phyloP scores from a whole-genome alignment of 2,797 vertebrate species.

The Pampus argenteus region DNA sequence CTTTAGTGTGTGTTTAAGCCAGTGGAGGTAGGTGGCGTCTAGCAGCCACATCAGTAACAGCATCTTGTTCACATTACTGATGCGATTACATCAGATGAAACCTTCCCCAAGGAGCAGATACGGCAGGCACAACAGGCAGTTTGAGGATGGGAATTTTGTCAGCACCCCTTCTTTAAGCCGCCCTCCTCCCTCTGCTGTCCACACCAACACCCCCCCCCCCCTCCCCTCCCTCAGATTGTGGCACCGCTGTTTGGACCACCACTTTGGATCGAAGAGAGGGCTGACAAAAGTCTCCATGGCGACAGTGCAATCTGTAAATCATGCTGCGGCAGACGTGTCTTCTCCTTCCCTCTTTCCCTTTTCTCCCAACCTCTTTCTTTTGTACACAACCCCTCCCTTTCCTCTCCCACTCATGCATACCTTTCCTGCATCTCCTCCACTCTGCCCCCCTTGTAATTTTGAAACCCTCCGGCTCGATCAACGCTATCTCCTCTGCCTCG shows the following conservation, averaged over 20 bases:
- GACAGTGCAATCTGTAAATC: conserved; percentile 85
- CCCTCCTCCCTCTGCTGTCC: background rate
- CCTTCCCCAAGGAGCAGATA: conserved; percentile 77
- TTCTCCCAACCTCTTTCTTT: conserved; percentile 47
- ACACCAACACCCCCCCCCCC: background rate
- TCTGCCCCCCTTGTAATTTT: conserved; percentile 27
- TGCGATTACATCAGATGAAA: conserved; percentile 74
- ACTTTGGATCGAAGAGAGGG: conserved; percentile 79
- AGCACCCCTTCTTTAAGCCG: conserved; percentile 58
- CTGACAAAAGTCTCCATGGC: conserved; percentile 88
- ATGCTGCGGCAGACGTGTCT: conserved; percentile 84
- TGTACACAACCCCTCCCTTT: conserved; percentile 59
- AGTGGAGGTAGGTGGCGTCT: conserved; percentile 45
- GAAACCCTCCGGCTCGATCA: conserved; percentile 34
- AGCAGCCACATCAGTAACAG: conserved; percentile 63
- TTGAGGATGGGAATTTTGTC: conserved; percentile 80
- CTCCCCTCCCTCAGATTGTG: conserved; percentile 45
- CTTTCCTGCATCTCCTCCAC: conserved; percentile 39
- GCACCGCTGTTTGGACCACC: conserved; percentile 71
- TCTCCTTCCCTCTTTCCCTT: conserved; percentile 70
- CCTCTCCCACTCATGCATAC: conserved; percentile 47
- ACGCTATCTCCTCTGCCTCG: conserved; percentile 47
- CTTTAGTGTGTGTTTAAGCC: conserved; percentile 42
- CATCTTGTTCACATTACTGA: conserved; percentile 70
- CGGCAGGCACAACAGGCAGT: conserved; percentile 65